These are phyloP conservation scores for Lemur catta DNA, from an alignment of 2,797 vertebrate species.

Conservation along the genomic window DNA sequence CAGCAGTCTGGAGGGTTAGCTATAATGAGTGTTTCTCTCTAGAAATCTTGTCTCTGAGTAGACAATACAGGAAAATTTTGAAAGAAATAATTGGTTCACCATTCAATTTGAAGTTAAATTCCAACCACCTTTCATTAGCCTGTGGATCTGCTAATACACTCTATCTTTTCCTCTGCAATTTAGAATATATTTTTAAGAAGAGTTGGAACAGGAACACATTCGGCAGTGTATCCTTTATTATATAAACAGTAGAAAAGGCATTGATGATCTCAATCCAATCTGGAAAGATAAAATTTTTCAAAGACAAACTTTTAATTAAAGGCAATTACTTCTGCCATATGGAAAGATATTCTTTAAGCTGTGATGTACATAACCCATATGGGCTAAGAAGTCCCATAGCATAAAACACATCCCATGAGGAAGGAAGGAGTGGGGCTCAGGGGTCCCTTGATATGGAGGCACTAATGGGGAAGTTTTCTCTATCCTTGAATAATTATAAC, in stretches of 20 bases:
- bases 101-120: conserved; percentile 3
- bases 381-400: neutral
- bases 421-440: neutral
- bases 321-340: neutral
- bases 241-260: neutral
- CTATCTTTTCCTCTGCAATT: neutral
- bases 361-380: neutral
- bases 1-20: neutral
- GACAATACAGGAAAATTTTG: neutral
- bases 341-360: conserved; percentile 19
- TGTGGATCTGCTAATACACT: neutral
- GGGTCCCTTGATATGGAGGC: neutral
- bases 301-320: conserved; percentile 36
- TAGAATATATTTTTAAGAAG: neutral
- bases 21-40: neutral
- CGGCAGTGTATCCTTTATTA: neutral
- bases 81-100: neutral
- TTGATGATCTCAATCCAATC: neutral
- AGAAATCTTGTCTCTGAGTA: neutral
- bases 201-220: neutral
- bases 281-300: conserved; percentile 13
- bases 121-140: neutral
- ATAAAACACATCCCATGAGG: neutral
- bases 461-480: neutral
- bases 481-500: neutral